Evolutionary conservation across 2,113 vertebrate species (phyloP), one percentile per base, ranked within the genome.

Genomic region (Hirundichthys speculiger): DNA sequence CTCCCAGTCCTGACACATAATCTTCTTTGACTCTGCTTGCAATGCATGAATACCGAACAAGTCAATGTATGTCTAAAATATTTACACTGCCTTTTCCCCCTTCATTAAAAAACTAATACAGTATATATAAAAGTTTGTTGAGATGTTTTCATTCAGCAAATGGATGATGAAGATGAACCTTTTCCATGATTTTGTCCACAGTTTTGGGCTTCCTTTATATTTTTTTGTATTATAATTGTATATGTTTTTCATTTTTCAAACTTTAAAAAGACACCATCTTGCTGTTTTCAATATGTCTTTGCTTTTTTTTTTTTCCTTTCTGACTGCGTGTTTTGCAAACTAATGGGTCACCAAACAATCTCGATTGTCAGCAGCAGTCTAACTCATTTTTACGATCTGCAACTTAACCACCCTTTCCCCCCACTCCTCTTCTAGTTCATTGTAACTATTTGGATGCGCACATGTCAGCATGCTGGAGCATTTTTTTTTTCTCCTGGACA

Each of bases 401-500:
- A 76, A 55, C 21, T 58, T 79, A 63, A 73, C 68, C 64, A 24
- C 30, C 46, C 66, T 48, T 61, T 68, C 19, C 24, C 59, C 55
- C 51, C 51, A 62, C 45, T 81, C 42, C 62, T 71, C 69, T 55
- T 68, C 51, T 25, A 71, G 69, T 80, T 74, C 72, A 52, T 27
- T 64, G 40, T 68, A 74, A 80, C 64, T 64, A 66, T 73, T 66
- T 68, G 39, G 79, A 77, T 67, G 73, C 54, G 63, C 74, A 55
- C 69, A 60, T 73, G 42, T 75, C 51, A 73, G 80, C 78, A 84
- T 86, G 80, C 77, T 75, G 69, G 79, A 83, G 73, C 55, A 72
- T 68, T 80, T 83, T 82, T 75, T 65, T 64, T 67, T 61, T 69
- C 66, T 58, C 64, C 51, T 11, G n/a, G 14, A 9, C 4, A 30